Conservation (phyloP, 2,888 invertebrate genomes). For the Drosophila multiciliata region DNA sequence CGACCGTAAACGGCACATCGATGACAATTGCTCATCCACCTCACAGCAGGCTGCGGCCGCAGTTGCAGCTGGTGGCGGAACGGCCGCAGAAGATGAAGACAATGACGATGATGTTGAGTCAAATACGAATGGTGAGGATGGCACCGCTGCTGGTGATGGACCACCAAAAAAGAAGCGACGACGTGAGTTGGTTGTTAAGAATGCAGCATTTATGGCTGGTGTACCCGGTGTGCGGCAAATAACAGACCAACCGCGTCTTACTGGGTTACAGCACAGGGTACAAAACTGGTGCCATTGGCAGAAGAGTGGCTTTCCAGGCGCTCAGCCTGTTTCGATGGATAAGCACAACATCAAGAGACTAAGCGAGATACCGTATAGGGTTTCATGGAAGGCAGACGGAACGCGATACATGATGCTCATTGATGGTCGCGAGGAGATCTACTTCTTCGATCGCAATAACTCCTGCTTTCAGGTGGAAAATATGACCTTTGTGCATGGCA, state of each 20-base stretch:
- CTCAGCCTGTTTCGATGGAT: slow-evolving; percentile 99
- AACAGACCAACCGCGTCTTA: slow-evolving; percentile 87
- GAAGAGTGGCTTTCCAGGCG: slow-evolving; percentile 95
- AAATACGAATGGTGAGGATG: slow-evolving; percentile 50
- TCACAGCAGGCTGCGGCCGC: slow-evolving; percentile 59
- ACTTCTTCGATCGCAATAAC: slow-evolving; percentile 97
- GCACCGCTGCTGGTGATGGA: slow-evolving; percentile 36
- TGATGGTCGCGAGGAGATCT: slow-evolving; percentile 93
- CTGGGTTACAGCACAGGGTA: slow-evolving; percentile 89
- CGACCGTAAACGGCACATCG: slow-evolving; percentile 63
- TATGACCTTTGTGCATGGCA: slow-evolving; percentile 91
- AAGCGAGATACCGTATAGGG: slow-evolving; percentile 93
- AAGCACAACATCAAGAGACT: slow-evolving; percentile 91
- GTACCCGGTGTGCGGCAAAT: slow-evolving; percentile 92
- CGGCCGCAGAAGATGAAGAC: slow-evolving; percentile 38
- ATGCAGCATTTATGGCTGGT: slow-evolving; percentile 93
- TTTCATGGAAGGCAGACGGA: slow-evolving; percentile 99
- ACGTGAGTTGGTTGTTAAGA: slow-evolving; percentile 87
- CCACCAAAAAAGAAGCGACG: slow-evolving; percentile 85
- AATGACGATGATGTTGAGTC: slow-evolving; percentile 49
- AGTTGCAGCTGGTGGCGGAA: slow-evolving; percentile 20
- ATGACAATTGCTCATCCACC: slow-evolving; percentile 68
- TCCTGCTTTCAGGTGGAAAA: slow-evolving; percentile 94
- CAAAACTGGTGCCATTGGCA: slow-evolving; percentile 93
- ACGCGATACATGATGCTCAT: slow-evolving; percentile 99